phyloP scores from a whole-genome alignment of 2,113 vertebrate species.

The Pycnonotus jocosus region DNA sequence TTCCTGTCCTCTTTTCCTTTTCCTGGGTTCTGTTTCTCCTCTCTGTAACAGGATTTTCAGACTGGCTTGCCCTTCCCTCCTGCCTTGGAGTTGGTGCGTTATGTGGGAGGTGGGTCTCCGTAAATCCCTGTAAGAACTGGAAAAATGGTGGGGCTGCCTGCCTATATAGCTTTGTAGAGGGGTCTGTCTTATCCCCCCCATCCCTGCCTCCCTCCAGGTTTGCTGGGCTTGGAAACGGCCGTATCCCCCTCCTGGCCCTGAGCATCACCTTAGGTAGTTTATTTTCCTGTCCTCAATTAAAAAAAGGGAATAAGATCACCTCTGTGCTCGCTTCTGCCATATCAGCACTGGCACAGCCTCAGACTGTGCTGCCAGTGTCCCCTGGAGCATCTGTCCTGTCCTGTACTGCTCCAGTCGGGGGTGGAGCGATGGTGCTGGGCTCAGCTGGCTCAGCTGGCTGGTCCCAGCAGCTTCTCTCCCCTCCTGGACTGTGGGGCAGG shows the following conservation, averaged over 20 bases:
- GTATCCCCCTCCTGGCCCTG: background rate
- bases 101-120: background rate
- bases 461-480: background rate
- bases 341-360: background rate
- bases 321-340: background rate
- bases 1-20: background rate
- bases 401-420: background rate
- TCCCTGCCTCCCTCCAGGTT: background rate
- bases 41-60: conserved; percentile 37
- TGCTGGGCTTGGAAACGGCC: conserved; percentile 2
- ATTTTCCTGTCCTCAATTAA: background rate
- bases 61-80: conserved; percentile 22
- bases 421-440: background rate
- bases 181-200: background rate
- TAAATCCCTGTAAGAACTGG: conserved; percentile 66
- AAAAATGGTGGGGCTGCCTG: conserved; percentile 50
- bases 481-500: background rate
- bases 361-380: background rate
- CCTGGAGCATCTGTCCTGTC: background rate
- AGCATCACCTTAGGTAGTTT: background rate
- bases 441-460: background rate
- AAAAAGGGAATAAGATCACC: conserved; percentile 46
- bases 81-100: background rate
- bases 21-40: conserved; percentile 26
- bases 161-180: background rate